Base-by-base conservation (phyloP, 2,113 vertebrate species). In the Cisticola juncidis region DNA sequence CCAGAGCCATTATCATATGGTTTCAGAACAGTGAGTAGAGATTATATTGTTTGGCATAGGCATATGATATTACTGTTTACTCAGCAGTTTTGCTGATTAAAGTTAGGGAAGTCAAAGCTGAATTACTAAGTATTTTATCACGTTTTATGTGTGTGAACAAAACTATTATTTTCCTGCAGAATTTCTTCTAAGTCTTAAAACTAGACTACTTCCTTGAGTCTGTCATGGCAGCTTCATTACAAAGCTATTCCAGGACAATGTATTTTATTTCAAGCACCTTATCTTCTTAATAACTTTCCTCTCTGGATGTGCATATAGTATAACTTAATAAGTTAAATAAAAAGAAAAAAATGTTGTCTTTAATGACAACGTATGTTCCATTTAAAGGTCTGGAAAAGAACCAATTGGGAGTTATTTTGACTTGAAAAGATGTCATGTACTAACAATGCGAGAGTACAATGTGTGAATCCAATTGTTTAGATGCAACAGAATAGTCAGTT, bases 61-160 rank as follows among this genome's bases (percentile, higher is more conserved):
- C 86, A 94, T 97, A 97, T 95, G 77, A 91, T 86, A 80, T 89
- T 95, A 88, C 60, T 95, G 64, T 95, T 97, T 92, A 90, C 88
- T 94, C 92, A 95, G 36, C 45, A 44, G 3, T 95, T 96, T 96
- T 96, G 64, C 19, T 62, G 73, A 95, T 71, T 96, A 88, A 96
- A 94, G 48, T 65, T 76, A 77, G 15, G 23, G 35, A 96, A 87
- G 50, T 45, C 87, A 95, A 91, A 86, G 20, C 11, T 95, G 81
- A 89, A 84, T 92, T 91, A 90, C 42, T 72, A 91, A 77, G 45
- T 51, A 87, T 91, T 97, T 86, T 78, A 81, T 14, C 47, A 45
- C 31, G 47, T 70, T 65, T 17, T 83, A 53, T 38, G 2, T 47
- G 7, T 58, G 5, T 50, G 14, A 18, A 29, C 10, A 80, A 87